Conservation (phyloP, 53 echinoderm and acorn worm genomes). For the Luidia sarsii region DNA sequence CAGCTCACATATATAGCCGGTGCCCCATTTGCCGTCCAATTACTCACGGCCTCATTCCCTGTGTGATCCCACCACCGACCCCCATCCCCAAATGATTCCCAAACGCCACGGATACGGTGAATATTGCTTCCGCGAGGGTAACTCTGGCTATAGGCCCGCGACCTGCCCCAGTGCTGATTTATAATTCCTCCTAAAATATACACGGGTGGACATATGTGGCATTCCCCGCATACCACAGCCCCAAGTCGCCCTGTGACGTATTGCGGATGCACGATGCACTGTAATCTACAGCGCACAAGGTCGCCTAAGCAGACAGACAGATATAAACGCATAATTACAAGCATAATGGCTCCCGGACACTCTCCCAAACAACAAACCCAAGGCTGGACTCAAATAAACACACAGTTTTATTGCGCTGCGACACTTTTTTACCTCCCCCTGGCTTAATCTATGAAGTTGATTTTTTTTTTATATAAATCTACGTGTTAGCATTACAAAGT, state of each 20-base stretch:
- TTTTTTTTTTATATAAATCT: too few species aligned
- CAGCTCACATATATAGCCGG: too few species aligned
- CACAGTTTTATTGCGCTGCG: neutral
- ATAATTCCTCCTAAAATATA: constrained; percentile 19
- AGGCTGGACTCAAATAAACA: constrained; percentile 38
- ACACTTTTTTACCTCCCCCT: too few species aligned
- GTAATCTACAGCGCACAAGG: constrained; percentile 25
- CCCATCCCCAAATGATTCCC: too few species aligned
- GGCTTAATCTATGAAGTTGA: too few species aligned
- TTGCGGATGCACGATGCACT: too few species aligned
- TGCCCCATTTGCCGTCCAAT: too few species aligned
- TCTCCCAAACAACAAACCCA: constrained; percentile 14
- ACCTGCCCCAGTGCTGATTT: too few species aligned
- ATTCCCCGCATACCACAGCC: constrained; percentile 19
- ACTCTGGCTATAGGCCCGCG: neutral
- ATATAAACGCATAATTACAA: constrained; percentile 41
- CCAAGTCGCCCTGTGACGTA: neutral
- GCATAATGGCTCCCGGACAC: neutral
- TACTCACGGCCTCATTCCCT: neutral
- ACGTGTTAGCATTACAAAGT: too few species aligned
- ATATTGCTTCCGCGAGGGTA: too few species aligned
- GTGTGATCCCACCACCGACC: neutral
- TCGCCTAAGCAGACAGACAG: constrained; percentile 32
- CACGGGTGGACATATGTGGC: constrained; percentile 15
- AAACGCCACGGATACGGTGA: neutral